Percentiles rank a stretch among this genome's conserved stretches.
Conservation (phyloP, 1,140 invertebrate species). For the Caerostris extrusa region DNA sequence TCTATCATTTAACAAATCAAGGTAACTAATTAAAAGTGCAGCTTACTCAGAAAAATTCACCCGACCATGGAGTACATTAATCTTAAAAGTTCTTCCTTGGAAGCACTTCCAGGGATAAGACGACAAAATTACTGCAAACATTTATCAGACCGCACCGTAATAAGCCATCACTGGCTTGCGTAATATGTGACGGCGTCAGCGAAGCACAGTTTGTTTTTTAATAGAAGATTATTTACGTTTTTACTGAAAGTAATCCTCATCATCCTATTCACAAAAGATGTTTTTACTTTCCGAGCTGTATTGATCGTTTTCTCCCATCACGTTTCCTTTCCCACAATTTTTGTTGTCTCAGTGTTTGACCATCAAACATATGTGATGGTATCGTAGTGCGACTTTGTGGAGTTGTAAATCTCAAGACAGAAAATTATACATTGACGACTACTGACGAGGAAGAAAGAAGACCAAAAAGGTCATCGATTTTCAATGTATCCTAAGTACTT, state of each 20-base stretch:
- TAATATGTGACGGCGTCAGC: not conserved
- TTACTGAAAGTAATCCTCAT: not conserved
- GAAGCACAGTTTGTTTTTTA: constrained; percentile 28
- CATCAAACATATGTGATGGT: not conserved
- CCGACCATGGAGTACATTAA: constrained; percentile 9
- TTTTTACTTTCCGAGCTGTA: not conserved
- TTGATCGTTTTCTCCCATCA: not conserved
- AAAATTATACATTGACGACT: constrained; percentile 47
- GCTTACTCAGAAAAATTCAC: not conserved
- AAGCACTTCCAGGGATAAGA: not conserved
- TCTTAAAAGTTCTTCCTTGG: not conserved
- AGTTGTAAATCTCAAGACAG: constrained; percentile 46
- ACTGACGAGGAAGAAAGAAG: not conserved
- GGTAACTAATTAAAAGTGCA: not conserved
- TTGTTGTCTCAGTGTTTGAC: not conserved
- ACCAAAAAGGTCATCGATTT: constrained; percentile 61
- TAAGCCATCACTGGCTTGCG: constrained; percentile 20
- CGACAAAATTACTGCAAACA: constrained; percentile 42
- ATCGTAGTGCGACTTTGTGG: constrained; percentile 8
- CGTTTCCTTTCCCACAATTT: not conserved
- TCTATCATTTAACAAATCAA: not conserved
- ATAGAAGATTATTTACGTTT: constrained; percentile 14
- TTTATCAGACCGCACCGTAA: constrained; percentile 43
- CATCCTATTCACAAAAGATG: not conserved
- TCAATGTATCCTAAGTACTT: constrained; percentile 68